phyloP scores from a whole-genome alignment of 2,888 invertebrate genomes.

The Bombyx huttoni region DNA sequence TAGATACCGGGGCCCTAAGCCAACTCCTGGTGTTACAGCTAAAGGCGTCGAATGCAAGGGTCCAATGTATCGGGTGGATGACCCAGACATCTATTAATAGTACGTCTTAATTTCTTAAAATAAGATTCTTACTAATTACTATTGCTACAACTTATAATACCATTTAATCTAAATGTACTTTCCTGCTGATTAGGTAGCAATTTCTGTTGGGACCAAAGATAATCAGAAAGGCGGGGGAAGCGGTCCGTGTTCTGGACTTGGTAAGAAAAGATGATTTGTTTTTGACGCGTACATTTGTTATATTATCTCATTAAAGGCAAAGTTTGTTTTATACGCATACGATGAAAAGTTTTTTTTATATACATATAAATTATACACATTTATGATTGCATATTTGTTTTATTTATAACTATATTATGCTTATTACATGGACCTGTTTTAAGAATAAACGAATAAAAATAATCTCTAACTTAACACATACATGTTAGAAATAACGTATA shows the following conservation, averaged over 20 bases:
- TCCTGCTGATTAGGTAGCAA: background rate
- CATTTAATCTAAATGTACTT: background rate
- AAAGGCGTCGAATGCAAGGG: too few relatives aligned
- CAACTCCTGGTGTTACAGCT: too few relatives aligned
- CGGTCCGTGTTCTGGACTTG: background rate
- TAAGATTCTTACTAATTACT: too few relatives aligned
- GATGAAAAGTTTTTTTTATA: background rate
- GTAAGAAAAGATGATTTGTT: background rate
- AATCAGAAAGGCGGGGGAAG: background rate
- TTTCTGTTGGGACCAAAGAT: background rate
- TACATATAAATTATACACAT: background rate
- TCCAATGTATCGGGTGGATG: too few relatives aligned
- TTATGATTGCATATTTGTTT: slow-evolving; percentile 37
- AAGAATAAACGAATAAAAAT: slow-evolving; percentile 36
- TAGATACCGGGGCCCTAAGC: too few relatives aligned
- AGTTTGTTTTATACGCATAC: background rate
- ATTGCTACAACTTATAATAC: too few relatives aligned
- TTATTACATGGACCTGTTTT: slow-evolving; percentile 60
- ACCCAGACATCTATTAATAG: too few relatives aligned
- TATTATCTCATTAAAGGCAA: too few relatives aligned
- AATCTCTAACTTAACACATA: slow-evolving; percentile 31
- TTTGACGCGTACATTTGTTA: too few relatives aligned
- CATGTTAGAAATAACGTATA: slow-evolving; percentile 34
- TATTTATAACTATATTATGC: slow-evolving; percentile 37
- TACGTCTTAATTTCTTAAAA: too few relatives aligned